Percentiles rank a stretch among this genome's conserved stretches.
Conservation (phyloP, 1,140 invertebrate species). For the Aporrectodea caliginosa region DNA sequence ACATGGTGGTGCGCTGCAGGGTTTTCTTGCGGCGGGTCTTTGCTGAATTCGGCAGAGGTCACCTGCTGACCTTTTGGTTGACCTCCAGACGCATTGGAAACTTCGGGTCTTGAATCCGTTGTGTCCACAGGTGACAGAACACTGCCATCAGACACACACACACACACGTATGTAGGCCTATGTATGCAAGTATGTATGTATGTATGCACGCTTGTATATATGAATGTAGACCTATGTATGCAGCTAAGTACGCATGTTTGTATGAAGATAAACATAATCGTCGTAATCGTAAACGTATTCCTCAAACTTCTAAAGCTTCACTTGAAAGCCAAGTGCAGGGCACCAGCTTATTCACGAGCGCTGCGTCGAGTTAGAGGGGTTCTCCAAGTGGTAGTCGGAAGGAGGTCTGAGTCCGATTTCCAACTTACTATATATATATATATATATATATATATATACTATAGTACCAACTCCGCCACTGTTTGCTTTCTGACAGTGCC, state of each 20-base stretch:
- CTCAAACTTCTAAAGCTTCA: too few relatives aligned
- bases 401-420: too few relatives aligned
- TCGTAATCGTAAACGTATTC: too few relatives aligned
- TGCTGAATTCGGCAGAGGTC: background rate
- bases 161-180: background rate
- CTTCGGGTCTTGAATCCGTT: background rate
- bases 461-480: too few relatives aligned
- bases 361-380: too few relatives aligned
- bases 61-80: background rate
- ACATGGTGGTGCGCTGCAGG: background rate
- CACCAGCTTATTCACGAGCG: too few relatives aligned
- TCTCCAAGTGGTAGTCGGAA: too few relatives aligned
- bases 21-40: background rate
- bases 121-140: background rate
- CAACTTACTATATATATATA: too few relatives aligned
- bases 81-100: background rate
- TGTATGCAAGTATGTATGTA: background rate
- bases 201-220: background rate
- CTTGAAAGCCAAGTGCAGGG: too few relatives aligned
- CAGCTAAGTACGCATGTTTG: background rate
- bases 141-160: background rate
- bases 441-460: too few relatives aligned
- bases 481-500: too few relatives aligned
- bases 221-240: background rate
- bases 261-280: too few relatives aligned